Base-by-base conservation (phyloP, 2,888 invertebrate species). In the Dasysyrphus tricinctus region DNA sequence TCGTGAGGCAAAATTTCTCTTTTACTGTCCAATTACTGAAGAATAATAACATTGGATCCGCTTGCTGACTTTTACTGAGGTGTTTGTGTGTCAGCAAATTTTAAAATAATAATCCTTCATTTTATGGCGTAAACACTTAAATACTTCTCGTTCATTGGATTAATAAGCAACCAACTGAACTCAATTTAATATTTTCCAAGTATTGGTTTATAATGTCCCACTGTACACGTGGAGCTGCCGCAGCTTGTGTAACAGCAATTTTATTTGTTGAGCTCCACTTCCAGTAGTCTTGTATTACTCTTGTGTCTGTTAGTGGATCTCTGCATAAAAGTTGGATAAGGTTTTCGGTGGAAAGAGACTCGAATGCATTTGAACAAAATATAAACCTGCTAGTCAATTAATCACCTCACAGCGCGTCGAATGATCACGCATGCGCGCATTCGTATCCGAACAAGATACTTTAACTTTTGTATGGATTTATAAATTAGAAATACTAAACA, bases 351-450 rank as follows among this genome's bases (percentile, higher is more conserved):
- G n/a, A 70, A 69, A 61, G 32, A 70, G 74, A 54, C 19, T 24
- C 19, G 14, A 70, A 75, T n/a, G 44, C 24, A 57, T 44, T n/a
- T 3, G 47, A 12, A 34, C 14, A 65, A 56, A 59, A 76, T 19
- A 19, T 39, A 54, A 32, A 7, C 29, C 59, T 32, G 49, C 67
- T 44, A 78, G 56, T 51, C 37, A 69, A 61, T 39, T 56, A 59
- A 54, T 65, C 49, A 57, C 24, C 56, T 42, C 57, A 37, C 59
- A 80, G 37, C 37, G 37, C 65, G 57, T 51, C 44, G 54, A 47
- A 65, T 72, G 44, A 63, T 42, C 47, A 56, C 39, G 19, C 51
- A 44, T 72, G 34, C 14, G 65, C 49, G 51, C 65, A 75, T 70
- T 12, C 5, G 14, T 37, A 19, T 14, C 9, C n/a, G 8, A 54